Conservation (phyloP, 2,888 invertebrate species). For the Drosophila anomalipes region DNA sequence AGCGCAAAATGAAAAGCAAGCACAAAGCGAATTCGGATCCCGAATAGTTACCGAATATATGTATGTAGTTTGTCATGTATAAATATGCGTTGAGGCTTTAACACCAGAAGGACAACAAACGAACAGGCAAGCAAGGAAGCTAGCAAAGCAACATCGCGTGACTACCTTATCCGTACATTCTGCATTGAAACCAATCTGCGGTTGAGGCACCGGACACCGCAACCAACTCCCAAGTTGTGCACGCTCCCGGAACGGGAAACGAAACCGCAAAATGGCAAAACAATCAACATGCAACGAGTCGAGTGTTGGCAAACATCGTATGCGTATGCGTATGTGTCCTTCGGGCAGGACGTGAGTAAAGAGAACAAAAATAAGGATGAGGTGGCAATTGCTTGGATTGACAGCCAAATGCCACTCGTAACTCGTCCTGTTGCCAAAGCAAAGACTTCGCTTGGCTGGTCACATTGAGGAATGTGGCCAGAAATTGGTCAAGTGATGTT, state of each 20-base stretch:
- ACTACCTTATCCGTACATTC: constrained; percentile 3
- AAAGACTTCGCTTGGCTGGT: constrained; percentile 21
- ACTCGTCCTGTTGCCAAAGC: constrained; percentile 15
- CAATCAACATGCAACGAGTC: constrained; percentile 72
- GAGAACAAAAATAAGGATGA: constrained; percentile 26
- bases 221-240: constrained; percentile 26
- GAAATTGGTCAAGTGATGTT: constrained; percentile 19
- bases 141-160: constrained; percentile 23
- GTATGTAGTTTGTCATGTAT: constrained; percentile 1
- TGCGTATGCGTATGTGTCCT: constrained; percentile 14
- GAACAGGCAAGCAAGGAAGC: background rate
- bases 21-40: constrained; percentile 14
- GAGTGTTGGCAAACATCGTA: constrained; percentile 30
- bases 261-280: constrained; percentile 78
- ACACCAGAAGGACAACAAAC: constrained; percentile 9
- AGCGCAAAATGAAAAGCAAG: constrained; percentile 13
- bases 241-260: constrained; percentile 16
- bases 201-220: constrained; percentile 42
- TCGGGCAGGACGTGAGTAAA: background rate
- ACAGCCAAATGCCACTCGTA: constrained; percentile 26
- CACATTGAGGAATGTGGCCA: constrained; percentile 25
- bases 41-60: constrained; percentile 8
- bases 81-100: constrained; percentile 38
- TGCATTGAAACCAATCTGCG: constrained; percentile 21
- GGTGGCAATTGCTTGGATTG: constrained; percentile 50